Evolutionary conservation across 1,140 invertebrate species (phyloP), one percentile per base, ranked within the genome.

Genomic region (Lineus longissimus): DNA sequence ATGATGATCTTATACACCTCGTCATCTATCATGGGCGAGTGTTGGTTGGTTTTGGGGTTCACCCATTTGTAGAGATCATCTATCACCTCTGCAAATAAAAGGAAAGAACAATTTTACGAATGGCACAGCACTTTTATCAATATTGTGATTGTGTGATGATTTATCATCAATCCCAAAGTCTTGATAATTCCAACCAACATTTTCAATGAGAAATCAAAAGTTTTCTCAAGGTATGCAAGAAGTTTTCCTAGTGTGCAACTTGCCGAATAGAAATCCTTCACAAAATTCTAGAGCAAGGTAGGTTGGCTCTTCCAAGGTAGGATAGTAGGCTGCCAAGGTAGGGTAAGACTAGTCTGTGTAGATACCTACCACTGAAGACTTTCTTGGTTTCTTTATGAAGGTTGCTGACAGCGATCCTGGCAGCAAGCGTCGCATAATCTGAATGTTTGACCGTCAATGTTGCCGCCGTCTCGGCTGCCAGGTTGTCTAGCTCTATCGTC

Each of bases 371-470:
- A 71, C 78, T 81, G 69, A 83, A 83, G 1, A 76, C 70, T 72
- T 81, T 79, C 63, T 77, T 81, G 2, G 81, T 83, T 84, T 98
- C 94, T 77, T 99, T 99, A 74, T 99, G 96, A 45, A 99, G 84
- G 85, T 98, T 99, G 6, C 95, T 97, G 2, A 99, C 88, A 54
- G 93, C 95, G 77, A 99, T 93, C 69, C 97, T 86, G 23, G 94
- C 96, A 63, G 96, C 96, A 47, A 99, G 84, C 64, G 93, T 86
- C 7, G 95, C 95, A 87, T 98, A 99, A 84, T 99, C 96, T 0
- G 95, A 92, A 85, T 99, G 96, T 75, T 92, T 89, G 6, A 92
- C 95, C 0, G 95, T 97, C 90, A 97, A 92, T 23, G 90, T 94
- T 19, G 95, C 95, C 43, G 94, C 92, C 64, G 91, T 98, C 85